Evolutionary conservation across 2,888 invertebrate genomes (phyloP).

Genomic region (Lasioglossum vierecki): DNA sequence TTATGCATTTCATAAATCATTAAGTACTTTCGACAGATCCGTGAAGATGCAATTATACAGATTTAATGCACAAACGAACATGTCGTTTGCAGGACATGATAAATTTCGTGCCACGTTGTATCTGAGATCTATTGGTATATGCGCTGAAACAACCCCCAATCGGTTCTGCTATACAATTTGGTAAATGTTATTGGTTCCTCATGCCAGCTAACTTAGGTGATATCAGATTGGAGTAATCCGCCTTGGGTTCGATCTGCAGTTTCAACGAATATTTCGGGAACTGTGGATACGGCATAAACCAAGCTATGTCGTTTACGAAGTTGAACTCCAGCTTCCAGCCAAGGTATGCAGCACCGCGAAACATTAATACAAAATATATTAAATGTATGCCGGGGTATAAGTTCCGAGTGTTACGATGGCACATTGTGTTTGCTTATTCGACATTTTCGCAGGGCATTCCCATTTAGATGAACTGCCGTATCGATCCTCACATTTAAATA

Average conservation of each 20-base stretch:
- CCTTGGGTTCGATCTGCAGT: constrained; percentile 53
- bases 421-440: constrained; percentile 10
- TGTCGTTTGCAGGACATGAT: background rate
- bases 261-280: constrained; percentile 63
- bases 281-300: constrained; percentile 51
- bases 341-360: constrained; percentile 14
- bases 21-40: background rate
- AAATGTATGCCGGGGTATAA: constrained; percentile 13
- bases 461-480: background rate
- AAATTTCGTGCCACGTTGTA: constrained; percentile 11
- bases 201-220: constrained; percentile 65
- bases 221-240: constrained; percentile 66
- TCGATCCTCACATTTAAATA: background rate
- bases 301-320: constrained; percentile 43
- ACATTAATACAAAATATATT: constrained; percentile 25
- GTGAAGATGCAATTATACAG: background rate
- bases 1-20: background rate
- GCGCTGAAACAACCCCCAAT: constrained; percentile 47
- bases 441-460: background rate
- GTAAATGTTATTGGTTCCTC: constrained; percentile 66
- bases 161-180: constrained; percentile 45
- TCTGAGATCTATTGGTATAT: constrained; percentile 30
- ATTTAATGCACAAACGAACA: background rate
- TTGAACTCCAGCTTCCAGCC: constrained; percentile 40
- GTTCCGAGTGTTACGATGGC: constrained; percentile 1